Base-by-base conservation (phyloP, 1,140 invertebrate genomes). In the Monochamus saltuarius region DNA sequence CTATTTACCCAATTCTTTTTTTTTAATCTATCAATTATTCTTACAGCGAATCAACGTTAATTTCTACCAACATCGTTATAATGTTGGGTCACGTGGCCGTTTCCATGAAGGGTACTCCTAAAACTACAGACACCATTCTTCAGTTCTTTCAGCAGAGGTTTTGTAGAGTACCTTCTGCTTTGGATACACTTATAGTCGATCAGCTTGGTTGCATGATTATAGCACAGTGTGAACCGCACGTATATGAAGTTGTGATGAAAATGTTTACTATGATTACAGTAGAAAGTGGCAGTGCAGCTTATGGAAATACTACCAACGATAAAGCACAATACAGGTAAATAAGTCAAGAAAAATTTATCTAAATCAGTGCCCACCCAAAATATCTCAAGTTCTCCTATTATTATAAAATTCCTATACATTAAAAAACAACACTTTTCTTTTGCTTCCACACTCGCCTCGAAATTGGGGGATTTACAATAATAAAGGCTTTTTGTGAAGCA, bases 141-240 rank as follows among this genome's bases (percentile, higher is more conserved):
- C 94, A 97, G 74, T 98, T 99, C 74, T 97, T 99, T 73, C 94
- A 97, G 68, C 95, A 99, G 76, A 84, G 95, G 62, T 94, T 99
- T 73, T 97, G 95, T 66, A 87, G 91, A 50, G 90, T 94, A 3
- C 94, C 94, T 0, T 89, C 88, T 8, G 83, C 87, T 29, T 82
- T 98, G 43, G 97, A 99, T 76, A 89, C 88, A 1, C 78, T 99
- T 7, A 99, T 99, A 71, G 92, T 99, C 9, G 94, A 98, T 77
- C 96, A 98, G 76, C 79, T 99, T 13, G 97, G 96, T 8, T 96
- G 94, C 73, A 98, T 99, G 88, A 91, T 98, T 47, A 94, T 99
- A 40, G 91, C 92, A 3, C 89, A 93, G 70, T 91, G 90, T 65
- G 89, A 92, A 54, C 81, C 83, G 9, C 82, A 87, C 40, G 89